Evolutionary conservation across 1,140 invertebrate species (phyloP).

Genomic region (Ctenoplectra terminalis): DNA sequence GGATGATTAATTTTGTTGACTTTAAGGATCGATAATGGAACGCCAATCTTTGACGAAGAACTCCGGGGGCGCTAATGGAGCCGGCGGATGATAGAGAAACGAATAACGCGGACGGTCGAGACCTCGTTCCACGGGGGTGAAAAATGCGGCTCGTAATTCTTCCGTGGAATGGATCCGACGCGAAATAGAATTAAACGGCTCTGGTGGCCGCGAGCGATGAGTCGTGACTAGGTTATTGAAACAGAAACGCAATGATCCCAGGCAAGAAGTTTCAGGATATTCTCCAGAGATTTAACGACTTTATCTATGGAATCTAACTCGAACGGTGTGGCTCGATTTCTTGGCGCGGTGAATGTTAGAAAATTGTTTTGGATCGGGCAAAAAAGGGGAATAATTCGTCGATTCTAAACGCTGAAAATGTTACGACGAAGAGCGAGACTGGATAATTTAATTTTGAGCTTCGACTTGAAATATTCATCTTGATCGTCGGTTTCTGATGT

Average conservation of each 20-base stretch:
- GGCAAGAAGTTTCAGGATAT: conserved; percentile 34
- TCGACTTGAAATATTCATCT: too few relatives aligned
- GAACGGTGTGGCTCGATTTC: background rate
- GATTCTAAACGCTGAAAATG: too few relatives aligned
- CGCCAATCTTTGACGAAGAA: conserved; percentile 28
- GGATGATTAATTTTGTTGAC: conserved; percentile 38
- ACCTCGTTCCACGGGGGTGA: background rate
- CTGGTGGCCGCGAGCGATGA: conserved; percentile 40
- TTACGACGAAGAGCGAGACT: too few relatives aligned
- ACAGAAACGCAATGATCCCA: conserved; percentile 23
- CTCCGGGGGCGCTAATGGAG: background rate
- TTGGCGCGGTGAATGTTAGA: background rate
- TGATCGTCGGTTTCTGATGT: too few relatives aligned
- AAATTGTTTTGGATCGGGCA: background rate
- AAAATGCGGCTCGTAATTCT: conserved; percentile 27
- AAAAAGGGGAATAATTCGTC: background rate
- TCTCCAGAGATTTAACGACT: conserved; percentile 42
- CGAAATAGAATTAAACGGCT: conserved; percentile 52
- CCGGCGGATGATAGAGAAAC: background rate
- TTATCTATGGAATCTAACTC: background rate
- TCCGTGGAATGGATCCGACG: conserved; percentile 5
- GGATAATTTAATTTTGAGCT: too few relatives aligned
- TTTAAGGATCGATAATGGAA: conserved; percentile 30
- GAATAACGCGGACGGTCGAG: conserved; percentile 1
- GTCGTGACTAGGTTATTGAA: conserved; percentile 51